phyloP scores from a whole-genome alignment of 2,797 vertebrate species.

The Propithecus deckenii region DNA sequence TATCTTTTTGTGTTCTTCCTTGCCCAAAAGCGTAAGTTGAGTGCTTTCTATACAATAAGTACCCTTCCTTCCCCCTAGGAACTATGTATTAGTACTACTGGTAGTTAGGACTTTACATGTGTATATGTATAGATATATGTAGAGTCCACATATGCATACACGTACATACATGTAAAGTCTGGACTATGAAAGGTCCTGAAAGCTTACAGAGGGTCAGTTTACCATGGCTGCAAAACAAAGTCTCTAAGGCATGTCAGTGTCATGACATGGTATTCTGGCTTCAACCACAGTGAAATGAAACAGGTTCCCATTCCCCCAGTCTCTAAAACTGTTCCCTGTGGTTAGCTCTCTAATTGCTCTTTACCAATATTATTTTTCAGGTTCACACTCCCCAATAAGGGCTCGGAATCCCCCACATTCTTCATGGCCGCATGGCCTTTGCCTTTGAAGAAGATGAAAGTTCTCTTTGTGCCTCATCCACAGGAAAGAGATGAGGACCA shows the following conservation, averaged over 20 bases:
- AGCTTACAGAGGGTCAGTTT: background rate
- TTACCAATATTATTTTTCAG: background rate
- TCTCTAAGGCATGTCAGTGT: background rate
- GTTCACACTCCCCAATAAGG: background rate
- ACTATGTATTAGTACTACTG: background rate
- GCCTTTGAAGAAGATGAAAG: background rate
- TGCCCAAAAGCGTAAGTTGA: background rate
- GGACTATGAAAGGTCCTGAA: background rate
- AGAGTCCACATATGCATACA: background rate
- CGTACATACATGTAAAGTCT: background rate
- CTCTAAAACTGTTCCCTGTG: background rate
- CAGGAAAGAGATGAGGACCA: background rate
- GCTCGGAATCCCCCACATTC: background rate
- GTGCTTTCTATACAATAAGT: background rate
- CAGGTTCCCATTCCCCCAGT: background rate
- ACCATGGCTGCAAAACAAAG: background rate
- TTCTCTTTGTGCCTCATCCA: background rate
- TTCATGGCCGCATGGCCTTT: background rate
- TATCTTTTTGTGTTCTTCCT: background rate
- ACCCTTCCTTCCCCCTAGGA: background rate
- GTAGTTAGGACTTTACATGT: background rate
- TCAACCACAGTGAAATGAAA: background rate
- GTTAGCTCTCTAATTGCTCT: background rate
- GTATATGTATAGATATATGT: background rate
- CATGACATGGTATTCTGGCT: background rate